phyloP scores from a whole-genome alignment of 2,888 invertebrate genomes.

The Troides helena region DNA sequence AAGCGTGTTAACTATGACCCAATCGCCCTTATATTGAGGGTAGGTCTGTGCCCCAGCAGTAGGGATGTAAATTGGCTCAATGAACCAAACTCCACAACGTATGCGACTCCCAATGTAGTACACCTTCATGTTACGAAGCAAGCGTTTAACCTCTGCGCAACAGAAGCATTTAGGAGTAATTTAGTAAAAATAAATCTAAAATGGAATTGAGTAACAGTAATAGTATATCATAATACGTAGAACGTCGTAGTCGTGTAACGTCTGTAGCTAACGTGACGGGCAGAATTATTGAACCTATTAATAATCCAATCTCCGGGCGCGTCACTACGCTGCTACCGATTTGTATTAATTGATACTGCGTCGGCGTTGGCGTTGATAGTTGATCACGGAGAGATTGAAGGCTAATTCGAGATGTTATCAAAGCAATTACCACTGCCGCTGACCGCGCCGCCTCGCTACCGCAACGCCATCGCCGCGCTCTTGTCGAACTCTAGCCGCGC shows the following conservation, averaged over 20 bases:
- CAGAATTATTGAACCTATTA: constrained; percentile 68
- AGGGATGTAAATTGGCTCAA: no score
- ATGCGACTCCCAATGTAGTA: no score
- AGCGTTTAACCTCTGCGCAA: no score
- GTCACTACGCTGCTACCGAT: constrained; percentile 70
- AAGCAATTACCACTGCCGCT: constrained; percentile 59
- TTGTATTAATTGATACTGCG: constrained; percentile 70
- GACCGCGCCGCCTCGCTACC: constrained; percentile 10
- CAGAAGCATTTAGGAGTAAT: no score
- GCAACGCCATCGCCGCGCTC: not conserved
- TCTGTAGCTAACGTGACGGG: constrained; percentile 51
- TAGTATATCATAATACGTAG: constrained; percentile 6
- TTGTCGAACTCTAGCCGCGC: not conserved
- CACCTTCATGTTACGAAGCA: no score
- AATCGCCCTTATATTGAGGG: no score
- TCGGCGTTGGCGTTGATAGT: constrained; percentile 55
- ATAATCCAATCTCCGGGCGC: constrained; percentile 64
- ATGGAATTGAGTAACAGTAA: not conserved
- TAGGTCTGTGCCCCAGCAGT: no score
- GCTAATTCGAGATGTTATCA: constrained; percentile 76
- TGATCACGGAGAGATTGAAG: constrained; percentile 69
- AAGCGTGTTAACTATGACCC: no score
- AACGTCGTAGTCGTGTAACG: constrained; percentile 29
- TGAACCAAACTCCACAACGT: no score
- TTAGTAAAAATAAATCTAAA: no score